phyloP scores from a whole-genome alignment of 2,113 vertebrate genomes.

The Clarias magur region DNA sequence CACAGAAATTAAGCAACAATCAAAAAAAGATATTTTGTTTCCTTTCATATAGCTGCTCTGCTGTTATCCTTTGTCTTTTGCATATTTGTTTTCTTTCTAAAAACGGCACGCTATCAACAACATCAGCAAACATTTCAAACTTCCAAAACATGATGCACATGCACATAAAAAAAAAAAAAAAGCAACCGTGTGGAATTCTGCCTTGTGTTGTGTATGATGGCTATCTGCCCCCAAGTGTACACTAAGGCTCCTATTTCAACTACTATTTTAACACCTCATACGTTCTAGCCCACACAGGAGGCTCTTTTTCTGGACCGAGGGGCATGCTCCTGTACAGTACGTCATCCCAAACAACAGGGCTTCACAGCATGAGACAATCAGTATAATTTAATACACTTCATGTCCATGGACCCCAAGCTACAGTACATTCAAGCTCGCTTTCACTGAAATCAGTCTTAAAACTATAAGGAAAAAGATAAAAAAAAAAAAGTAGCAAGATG shows the following conservation, averaged over 20 bases:
- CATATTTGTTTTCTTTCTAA: background rate
- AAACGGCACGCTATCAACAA: background rate
- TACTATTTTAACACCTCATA: conserved; percentile 16
- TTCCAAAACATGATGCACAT: background rate
- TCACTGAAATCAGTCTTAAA: background rate
- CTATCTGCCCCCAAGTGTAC: conserved; percentile 1
- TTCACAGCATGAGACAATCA: conserved; percentile 4
- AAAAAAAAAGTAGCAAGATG: no score
- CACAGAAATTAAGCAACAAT: background rate
- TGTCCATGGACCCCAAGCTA: background rate
- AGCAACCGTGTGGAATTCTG: background rate
- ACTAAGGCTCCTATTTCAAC: conserved; percentile 16
- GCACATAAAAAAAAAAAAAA: background rate
- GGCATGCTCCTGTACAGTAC: background rate
- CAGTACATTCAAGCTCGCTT: background rate
- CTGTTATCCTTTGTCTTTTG: no score
- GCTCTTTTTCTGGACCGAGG: conserved; percentile 7
- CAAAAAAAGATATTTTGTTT: background rate
- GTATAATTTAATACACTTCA: background rate
- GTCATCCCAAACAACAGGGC: conserved; percentile 1
- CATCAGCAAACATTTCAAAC: background rate
- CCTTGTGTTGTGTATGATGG: background rate
- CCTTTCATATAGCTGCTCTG: background rate
- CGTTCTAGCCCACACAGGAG: background rate
- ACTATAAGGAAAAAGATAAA: conserved; percentile 47